Evolutionary conservation across 2,888 invertebrate genomes (phyloP), one percentile per base, ranked within the genome.

Genomic region (Amphiduros pacificus): DNA sequence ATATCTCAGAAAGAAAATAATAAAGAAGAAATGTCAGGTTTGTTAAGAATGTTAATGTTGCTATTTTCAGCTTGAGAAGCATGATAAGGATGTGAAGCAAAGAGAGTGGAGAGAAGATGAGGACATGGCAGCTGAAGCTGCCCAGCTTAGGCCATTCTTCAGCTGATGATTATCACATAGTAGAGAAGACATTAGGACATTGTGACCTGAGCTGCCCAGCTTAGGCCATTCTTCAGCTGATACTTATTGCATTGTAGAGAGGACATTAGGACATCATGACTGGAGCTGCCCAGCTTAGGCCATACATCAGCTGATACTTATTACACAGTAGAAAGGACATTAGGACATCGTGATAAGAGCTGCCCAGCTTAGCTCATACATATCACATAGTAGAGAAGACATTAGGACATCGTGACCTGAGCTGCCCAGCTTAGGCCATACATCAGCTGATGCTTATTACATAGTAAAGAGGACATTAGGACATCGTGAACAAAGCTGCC

Each of bases 371-470:
- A 56, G 78, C 61, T 49, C 49, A 29, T n/a, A n/a, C n/a, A n/a
- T n/a, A n/a, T n/a, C n/a, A n/a, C n/a, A n/a, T n/a, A 66, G 14
- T 76, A 80, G 71, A 81, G 90, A 67, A 80, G 80, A 3, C 74
- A 85, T 44, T 82, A 86, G 62, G 89, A 90, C 69, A 90, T 90
- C 89, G 80, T 83, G 41, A 68, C 74, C 6, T 91, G 91, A 79
- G 74, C 80, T 5, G 54, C 54, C 1, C 55, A 59, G 60, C 69
- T 80, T 20, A 56, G 78, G 61, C 51, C 49, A 29, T 71, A 69
- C 44, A 71, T 76, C 62, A 36, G 17, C 20, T 36, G n/a, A 20
- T n/a, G n/a, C n/a, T n/a, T n/a, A n/a, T n/a, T n/a, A n/a, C n/a
- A n/a, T n/a, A 66, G 14, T 76, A 80, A 71, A 81, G 90, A 67